Evolutionary conservation across 2,888 invertebrate genomes (phyloP).

Genomic region (Drosophila austrosaltans): DNA sequence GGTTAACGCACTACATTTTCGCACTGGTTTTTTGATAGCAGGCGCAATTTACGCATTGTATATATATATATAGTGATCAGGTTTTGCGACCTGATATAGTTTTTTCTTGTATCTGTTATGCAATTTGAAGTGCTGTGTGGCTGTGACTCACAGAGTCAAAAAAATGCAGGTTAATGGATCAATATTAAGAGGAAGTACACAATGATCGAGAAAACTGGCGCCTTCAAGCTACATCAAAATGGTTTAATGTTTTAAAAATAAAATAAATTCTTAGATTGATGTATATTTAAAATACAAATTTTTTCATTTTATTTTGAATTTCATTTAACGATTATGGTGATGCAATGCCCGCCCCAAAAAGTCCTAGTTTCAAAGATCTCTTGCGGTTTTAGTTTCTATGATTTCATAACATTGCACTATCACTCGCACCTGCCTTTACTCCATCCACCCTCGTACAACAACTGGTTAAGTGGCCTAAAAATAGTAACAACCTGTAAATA

Average conservation of each 20-base stretch:
- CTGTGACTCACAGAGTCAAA: conserved; percentile 36
- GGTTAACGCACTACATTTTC: conserved; percentile 62
- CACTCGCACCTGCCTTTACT: conserved; percentile 6
- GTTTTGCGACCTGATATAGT: conserved; percentile 40
- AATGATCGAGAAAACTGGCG: background rate
- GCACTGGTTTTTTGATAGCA: conserved; percentile 26
- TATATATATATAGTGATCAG: conserved; percentile 38
- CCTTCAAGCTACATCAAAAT: background rate
- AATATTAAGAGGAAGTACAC: background rate
- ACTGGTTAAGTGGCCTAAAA: conserved; percentile 50
- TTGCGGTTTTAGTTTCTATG: background rate
- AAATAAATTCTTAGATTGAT: background rate
- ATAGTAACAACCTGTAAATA: conserved; percentile 51
- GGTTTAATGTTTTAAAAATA: background rate
- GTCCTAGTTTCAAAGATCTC: background rate
- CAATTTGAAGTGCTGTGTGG: conserved; percentile 26
- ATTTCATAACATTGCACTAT: conserved; percentile 36
- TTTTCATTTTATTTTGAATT: too few species aligned
- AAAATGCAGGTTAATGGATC: conserved; percentile 68
- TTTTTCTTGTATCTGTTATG: conserved; percentile 22
- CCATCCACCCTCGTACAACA: conserved; percentile 34
- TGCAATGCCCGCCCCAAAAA: background rate
- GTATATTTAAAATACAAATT: background rate
- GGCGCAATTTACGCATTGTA: conserved; percentile 40
- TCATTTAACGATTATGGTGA: background rate